Evolutionary conservation across 2,113 vertebrate genomes (phyloP), one percentile per base, ranked within the genome.

Genomic region (Puma concolor): DNA sequence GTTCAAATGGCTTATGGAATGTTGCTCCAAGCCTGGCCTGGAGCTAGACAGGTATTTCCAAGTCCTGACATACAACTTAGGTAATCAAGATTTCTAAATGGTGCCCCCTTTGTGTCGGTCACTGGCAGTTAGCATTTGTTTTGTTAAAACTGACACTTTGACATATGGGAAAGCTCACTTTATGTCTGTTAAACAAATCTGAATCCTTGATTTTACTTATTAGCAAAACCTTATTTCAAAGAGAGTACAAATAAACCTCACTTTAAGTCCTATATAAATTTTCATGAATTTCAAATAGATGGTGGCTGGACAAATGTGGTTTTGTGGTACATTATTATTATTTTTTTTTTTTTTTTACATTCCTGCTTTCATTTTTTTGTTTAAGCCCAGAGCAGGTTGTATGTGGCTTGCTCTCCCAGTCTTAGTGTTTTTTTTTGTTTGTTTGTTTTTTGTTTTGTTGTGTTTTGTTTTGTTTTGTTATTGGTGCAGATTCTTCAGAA

Each of bases 281-380:
- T 25, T 60, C n/a, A 69, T 57, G n/a, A 66, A 93, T 95, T 97
- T 23, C 23, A 88, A 86, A 64, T 48, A 79, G 16, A 41, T 44
- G 21, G 15, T 67, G 74, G 52, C 23, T 66, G 33, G 71, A n/a
- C 7, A 67, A 13, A 74, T 52, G 67, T 64, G 16, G 4, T 74
- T 93, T 89, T 80, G 38, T 88, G 21, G 4, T 21, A 15, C 54
- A 44, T 44, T 83, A 38, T 50, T 54, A 44, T 44, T 83, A 38
- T 50, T 54, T 44, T 44, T 1, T 44, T 80, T 95, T 36, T 38
- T 7, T 57, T 85, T 89, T 87, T 48, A 31, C 0, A 2, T 76
- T 54, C 16, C 21, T 74, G 12, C 1, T 84, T 92, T 85, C 19
- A 13, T 85, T 81, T 44, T 44, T 44, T 44, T 44, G 7, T 8